Conservation (phyloP, 2,888 invertebrate genomes). For the Cephus runcator region DNA sequence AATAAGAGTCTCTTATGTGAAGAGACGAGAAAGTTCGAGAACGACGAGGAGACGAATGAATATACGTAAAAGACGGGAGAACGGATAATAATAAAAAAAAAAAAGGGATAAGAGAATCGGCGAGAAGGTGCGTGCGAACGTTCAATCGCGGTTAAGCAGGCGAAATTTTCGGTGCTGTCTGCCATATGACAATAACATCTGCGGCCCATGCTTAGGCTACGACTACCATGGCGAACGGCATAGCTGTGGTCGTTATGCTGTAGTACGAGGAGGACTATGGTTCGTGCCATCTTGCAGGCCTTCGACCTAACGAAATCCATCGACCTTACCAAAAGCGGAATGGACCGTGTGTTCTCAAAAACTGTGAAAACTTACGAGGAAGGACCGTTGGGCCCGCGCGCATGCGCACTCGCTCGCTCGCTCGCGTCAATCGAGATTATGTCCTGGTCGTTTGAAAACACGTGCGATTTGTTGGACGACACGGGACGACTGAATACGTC, state of each 20-base stretch:
- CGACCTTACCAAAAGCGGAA: constrained; percentile 37
- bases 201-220: constrained; percentile 44
- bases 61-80: neutral
- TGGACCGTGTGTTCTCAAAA: constrained; percentile 31
- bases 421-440: neutral
- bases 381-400: neutral
- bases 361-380: neutral
- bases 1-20: neutral
- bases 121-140: constrained; percentile 17
- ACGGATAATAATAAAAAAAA: neutral
- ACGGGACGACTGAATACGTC: neutral
- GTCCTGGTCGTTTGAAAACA: neutral
- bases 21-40: neutral
- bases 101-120: neutral
- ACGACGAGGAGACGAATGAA: neutral
- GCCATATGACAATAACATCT: constrained; percentile 62
- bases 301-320: constrained; percentile 23
- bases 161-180: constrained; percentile 37
- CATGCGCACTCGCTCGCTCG: neutral
- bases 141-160: constrained; percentile 40
- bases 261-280: neutral
- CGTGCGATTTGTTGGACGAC: neutral
- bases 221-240: constrained; percentile 19
- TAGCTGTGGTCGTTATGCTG: constrained; percentile 17
- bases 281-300: constrained; percentile 46